Base-by-base conservation (phyloP, 2,888 invertebrate genomes). In the Aleiodes alternator region DNA sequence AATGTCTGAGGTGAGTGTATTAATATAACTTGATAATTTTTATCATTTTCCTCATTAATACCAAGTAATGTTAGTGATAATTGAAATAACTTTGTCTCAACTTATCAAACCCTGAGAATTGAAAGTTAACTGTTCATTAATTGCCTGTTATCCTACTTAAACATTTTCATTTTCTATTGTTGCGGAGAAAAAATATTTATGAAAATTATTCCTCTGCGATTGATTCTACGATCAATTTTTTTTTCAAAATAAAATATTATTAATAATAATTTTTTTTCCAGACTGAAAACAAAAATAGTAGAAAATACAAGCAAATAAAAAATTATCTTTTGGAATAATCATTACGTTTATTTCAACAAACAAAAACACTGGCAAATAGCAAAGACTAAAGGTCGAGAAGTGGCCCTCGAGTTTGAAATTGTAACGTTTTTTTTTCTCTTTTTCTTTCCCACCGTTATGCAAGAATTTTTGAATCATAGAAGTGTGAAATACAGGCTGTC, bases 351-450 rank as follows among this genome's bases (percentile, higher is more conserved):
- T 38, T 43, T 9, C 43, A 43, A 11, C 43, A 9, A 23, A 11
- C 43, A 43, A 43, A 34, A 43, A 43, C 3, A 43, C 43, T 43
- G 9, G 43, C 3, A 38, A 38, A 8, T 38, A 38, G 5, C 38
- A 11, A 43, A 11, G 43, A 3, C 7, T 43, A 43, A 43, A 43
- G 43, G 43, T 43, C 43, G 43, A 11, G 3, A 43, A 43, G 9
- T 9, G 64, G 64, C 43, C 38, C 43, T 64, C 34, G 64, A 64
- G 43, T 64, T 64, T 64, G 48, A 64, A 64, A 34, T 16, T 64
- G 43, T 38, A 43, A 43, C 61, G 61, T 16, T 61, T 61, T 34
- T 34, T 6, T 11, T 43, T n/a, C n/a, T n/a, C n/a, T 43, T 43
- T 43, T 43, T 9, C 11, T 7, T 43, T 11, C 11, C 43, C 43